phyloP scores from a whole-genome alignment of 2,888 invertebrate genomes.

The Taphrorychus bicolor region DNA sequence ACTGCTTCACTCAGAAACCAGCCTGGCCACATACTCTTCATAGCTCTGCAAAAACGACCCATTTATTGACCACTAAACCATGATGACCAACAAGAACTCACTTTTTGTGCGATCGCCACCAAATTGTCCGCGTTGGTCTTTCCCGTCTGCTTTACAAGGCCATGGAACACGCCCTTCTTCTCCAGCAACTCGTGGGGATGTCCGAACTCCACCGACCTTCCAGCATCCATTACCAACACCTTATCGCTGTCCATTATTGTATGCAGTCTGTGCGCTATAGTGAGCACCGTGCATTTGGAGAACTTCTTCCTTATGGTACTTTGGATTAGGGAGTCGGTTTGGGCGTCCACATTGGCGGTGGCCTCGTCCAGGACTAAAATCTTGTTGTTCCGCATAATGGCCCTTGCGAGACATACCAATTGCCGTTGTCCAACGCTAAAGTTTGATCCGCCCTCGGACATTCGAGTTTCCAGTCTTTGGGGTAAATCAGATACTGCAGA shows the following conservation, averaged over 20 bases:
- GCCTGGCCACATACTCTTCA: neutral
- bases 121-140: constrained; percentile 57
- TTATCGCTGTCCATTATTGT: constrained; percentile 86
- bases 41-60: neutral
- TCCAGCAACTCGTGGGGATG: constrained; percentile 71
- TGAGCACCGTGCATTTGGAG: constrained; percentile 76
- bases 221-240: constrained; percentile 81
- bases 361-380: constrained; percentile 67
- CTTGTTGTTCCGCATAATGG: constrained; percentile 59
- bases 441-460: constrained; percentile 67
- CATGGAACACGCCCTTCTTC: constrained; percentile 64
- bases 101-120: constrained; percentile 63
- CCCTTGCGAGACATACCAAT: constrained; percentile 71
- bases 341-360: constrained; percentile 80
- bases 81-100: neutral
- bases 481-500: constrained; percentile 59
- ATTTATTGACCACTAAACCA: neutral
- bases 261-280: constrained; percentile 81
- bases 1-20: neutral
- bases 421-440: constrained; percentile 64
- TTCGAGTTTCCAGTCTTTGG: constrained; percentile 57
- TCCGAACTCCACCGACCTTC: constrained; percentile 75
- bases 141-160: constrained; percentile 74
- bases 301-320: constrained; percentile 77
- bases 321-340: constrained; percentile 80